Evolutionary conservation across 2,797 vertebrate genomes (phyloP).

Genomic region (Orientallactaga sibirica): DNA sequence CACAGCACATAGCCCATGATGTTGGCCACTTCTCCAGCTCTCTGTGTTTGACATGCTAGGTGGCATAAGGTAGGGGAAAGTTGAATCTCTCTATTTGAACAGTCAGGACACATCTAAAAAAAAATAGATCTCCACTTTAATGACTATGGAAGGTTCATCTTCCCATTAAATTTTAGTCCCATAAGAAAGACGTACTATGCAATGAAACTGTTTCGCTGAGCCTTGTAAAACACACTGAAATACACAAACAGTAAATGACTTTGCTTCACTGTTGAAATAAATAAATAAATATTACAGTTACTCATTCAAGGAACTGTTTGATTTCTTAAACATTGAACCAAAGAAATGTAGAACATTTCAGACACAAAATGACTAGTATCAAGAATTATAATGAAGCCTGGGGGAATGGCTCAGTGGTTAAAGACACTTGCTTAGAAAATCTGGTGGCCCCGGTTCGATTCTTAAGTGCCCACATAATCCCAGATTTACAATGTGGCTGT

Average conservation of each 20-base stretch:
- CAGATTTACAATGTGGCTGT: too few species aligned
- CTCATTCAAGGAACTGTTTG: constrained; percentile 38
- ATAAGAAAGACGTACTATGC: constrained; percentile 48
- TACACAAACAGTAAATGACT: constrained; percentile 41
- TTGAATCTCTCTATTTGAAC: neutral
- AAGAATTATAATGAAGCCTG: constrained; percentile 36
- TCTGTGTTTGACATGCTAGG: neutral
- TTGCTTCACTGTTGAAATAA: constrained; percentile 53
- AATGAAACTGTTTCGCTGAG: constrained; percentile 31
- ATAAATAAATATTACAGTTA: constrained; percentile 34
- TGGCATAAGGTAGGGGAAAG: neutral
- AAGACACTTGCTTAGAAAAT: too few species aligned
- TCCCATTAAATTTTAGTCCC: constrained; percentile 54
- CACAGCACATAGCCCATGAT: neutral
- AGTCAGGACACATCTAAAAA: constrained; percentile 24
- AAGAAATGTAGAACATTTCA: constrained; percentile 58
- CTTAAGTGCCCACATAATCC: too few species aligned
- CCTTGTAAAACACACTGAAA: constrained; percentile 62
- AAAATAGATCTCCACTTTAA: constrained; percentile 7
- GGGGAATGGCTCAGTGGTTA: too few species aligned
- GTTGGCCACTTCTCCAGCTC: neutral
- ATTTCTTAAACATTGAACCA: constrained; percentile 57
- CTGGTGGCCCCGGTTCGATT: too few species aligned
- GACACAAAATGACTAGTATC: constrained; percentile 61
- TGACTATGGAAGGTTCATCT: constrained; percentile 1